Evolutionary conservation across 2,113 vertebrate genomes (phyloP), one percentile per base, ranked within the genome.

Genomic region (Neodon shergylaensis): DNA sequence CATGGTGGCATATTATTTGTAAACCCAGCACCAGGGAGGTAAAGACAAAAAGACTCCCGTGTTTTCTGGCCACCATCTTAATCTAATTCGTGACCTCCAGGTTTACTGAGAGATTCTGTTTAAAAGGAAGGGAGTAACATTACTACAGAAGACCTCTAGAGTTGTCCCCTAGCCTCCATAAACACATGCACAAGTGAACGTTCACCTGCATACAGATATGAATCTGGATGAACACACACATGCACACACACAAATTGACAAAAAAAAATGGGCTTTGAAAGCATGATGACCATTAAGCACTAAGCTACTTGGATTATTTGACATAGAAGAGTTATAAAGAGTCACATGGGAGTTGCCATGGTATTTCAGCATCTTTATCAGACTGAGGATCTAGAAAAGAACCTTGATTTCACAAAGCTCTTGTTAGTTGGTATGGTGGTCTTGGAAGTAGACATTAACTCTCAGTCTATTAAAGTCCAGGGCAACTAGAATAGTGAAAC

Each of bases 261-360:
- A 77, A 52, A 42, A 93, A 6, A 17, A n/a, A 47, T 70, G 16
- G 36, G 3, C 74, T 93, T 95, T 92, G 61, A 94, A 95, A 97
- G 72, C 81, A 28, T 77, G 83, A 95, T 94, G 92, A 77, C 66
- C 39, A 39, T 92, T 97, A 95, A 84, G 26, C 58, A 88, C 66
- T 12, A 49, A 96, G 86, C 65, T 90, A 70, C 9, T 61, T 82
- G 31, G 16, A 19, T 70, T 94, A 19, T 87, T 93, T 85, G 95
- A 91, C 63, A 81, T 21, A 36, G 84, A 93, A 39, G 17, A 95
- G 91, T 68, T 72, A 16, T 9, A 79, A 92, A 19, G 47, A 87
- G 47, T 68, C 85, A 52, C 66, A 28, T n/a, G 31, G 22, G 28
- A n/a, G 5, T 49, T 77, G 13, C 61, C 82, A 63, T 73, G 36